A percentile compares a stretch with the other conserved stretches of the same genome.
These are phyloP conservation scores for Anomalospiza imberbis DNA, from an alignment of 2,797 vertebrate genomes.

Conservation along the genomic window DNA sequence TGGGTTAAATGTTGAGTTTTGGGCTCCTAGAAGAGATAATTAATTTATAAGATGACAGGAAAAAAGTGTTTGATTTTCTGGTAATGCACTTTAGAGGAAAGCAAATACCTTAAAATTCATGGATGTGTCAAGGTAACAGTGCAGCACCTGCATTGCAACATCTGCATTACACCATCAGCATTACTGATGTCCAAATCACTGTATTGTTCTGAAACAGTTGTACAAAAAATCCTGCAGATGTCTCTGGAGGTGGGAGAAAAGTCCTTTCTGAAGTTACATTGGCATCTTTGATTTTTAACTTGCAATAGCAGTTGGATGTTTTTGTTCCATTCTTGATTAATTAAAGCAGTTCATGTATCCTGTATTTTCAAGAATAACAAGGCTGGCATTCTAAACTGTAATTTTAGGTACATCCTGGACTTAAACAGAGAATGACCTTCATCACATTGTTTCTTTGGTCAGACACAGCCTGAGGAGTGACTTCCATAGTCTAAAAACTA, in stretches of 20 bases:
- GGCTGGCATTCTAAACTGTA: background rate
- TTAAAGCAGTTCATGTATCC: background rate
- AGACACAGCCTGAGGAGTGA: background rate
- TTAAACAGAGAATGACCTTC: background rate
- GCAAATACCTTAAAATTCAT: background rate
- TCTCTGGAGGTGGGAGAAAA: background rate
- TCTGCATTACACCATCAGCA: background rate
- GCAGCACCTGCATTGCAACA: background rate
- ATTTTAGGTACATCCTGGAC: background rate
- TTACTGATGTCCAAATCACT: background rate
- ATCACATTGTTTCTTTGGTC: background rate
- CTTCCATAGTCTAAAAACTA: background rate
- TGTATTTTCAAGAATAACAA: background rate
- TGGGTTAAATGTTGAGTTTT: background rate
- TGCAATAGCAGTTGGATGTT: background rate
- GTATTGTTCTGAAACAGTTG: background rate
- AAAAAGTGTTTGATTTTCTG: background rate
- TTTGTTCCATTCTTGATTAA: background rate
- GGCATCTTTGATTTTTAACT: background rate
- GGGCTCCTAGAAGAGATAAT: background rate
- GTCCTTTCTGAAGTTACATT: background rate
- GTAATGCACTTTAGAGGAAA: background rate
- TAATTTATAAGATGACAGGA: background rate
- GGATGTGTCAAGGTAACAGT: background rate
- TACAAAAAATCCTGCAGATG: background rate